These are phyloP conservation scores for Centropyge bicolor DNA, from an alignment of 2,797 vertebrate species.

Conservation along the genomic window DNA sequence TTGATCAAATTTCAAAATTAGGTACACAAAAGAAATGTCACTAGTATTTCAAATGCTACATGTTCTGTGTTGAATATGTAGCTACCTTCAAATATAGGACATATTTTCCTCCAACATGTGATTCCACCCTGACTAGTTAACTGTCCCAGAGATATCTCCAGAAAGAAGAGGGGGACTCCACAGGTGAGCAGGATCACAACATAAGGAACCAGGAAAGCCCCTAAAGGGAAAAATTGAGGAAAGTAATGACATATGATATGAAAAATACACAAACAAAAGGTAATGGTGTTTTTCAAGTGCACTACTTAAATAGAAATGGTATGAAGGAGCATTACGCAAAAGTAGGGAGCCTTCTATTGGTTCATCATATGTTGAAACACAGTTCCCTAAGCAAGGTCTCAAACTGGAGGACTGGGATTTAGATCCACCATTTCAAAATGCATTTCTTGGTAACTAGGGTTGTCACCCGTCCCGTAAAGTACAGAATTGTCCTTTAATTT, in stretches of 20 bases:
- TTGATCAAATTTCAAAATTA: neutral
- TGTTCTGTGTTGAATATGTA: neutral
- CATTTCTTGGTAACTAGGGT: too few species aligned
- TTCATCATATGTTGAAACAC: too few species aligned
- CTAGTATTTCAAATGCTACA: too few species aligned
- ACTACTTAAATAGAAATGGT: too few species aligned
- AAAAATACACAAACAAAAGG: neutral
- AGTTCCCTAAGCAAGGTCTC: too few species aligned
- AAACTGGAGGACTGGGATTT: too few species aligned
- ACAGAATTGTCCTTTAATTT: too few species aligned
- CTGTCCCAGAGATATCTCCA: constrained; percentile 80
- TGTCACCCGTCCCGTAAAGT: too few species aligned
- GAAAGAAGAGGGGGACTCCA: constrained; percentile 80
- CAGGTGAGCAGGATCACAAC: constrained; percentile 74
- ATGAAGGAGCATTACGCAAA: too few species aligned
- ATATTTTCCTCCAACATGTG: constrained; percentile 81
- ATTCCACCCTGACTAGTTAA: constrained; percentile 77
- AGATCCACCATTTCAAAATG: too few species aligned
- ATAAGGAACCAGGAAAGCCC: constrained; percentile 80
- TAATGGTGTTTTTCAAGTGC: too few species aligned
- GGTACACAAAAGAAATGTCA: neutral
- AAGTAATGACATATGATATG: neutral
- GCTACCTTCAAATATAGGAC: constrained; percentile 77
- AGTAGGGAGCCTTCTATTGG: too few species aligned
- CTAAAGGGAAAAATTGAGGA: constrained; percentile 39